Conservation (phyloP, 2,113 vertebrate genomes). For the Andinoacara biseriatus region DNA sequence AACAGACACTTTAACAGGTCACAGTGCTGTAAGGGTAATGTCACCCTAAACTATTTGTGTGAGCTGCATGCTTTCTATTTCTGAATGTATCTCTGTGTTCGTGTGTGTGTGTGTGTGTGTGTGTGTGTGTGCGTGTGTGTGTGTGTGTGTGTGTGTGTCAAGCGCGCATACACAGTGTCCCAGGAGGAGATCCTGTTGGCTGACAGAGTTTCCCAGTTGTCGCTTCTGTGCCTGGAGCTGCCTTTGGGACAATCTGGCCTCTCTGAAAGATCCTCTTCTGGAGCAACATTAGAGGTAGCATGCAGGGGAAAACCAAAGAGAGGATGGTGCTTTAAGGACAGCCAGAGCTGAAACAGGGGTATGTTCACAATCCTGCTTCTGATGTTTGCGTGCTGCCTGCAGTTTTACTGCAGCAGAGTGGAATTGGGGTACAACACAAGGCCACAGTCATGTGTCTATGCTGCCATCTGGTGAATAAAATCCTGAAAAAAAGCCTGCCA, state of each 20-base stretch:
- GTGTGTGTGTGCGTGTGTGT: background rate
- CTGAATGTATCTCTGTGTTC: background rate
- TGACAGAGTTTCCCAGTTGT: conserved; percentile 41
- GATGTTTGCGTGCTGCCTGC: too few relatives aligned
- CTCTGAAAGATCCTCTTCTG: conserved; percentile 53
- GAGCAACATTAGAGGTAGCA: conserved; percentile 55
- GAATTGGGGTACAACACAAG: too few relatives aligned
- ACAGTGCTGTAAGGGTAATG: conserved; percentile 8
- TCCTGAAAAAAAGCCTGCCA: too few relatives aligned
- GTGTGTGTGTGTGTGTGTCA: too few relatives aligned
- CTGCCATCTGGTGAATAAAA: too few relatives aligned
- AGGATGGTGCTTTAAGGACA: conserved; percentile 3
- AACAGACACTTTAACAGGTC: conserved; percentile 37
- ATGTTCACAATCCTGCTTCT: too few relatives aligned
- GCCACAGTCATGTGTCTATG: too few relatives aligned
- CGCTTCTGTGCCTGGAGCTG: conserved; percentile 51
- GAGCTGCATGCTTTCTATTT: conserved; percentile 11
- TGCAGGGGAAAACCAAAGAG: conserved; percentile 21
- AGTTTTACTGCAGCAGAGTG: too few relatives aligned
- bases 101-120: background rate
- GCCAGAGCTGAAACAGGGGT: conserved; percentile 10
- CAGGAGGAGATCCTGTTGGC: conserved; percentile 21
- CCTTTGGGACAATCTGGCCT: conserved; percentile 57
- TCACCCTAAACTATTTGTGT: conserved; percentile 3
- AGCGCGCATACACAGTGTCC: background rate